Evolutionary conservation across 37 sponge, comb jelly and placozoan genomes (phyloP).

Genomic region (Halichondria panicea): DNA sequence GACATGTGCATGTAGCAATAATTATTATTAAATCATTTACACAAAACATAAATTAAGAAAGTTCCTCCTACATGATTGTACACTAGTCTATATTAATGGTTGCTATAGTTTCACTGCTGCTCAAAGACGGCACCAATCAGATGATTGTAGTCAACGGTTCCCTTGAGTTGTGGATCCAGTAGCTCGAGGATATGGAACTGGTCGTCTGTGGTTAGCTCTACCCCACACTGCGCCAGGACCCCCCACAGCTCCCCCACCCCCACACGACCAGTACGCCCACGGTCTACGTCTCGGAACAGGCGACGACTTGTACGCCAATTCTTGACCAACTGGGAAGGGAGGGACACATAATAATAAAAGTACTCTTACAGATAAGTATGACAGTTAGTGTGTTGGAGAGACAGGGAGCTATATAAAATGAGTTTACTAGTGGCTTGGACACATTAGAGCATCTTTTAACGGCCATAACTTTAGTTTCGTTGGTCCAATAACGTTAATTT

Average conservation of each 20-base stretch:
- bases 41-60: too few relatives aligned
- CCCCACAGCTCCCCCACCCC: slow-evolving; percentile 11
- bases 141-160: slow-evolving; percentile 26
- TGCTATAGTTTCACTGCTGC: slow-evolving; percentile 7
- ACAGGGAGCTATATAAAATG: too few relatives aligned
- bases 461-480: too few relatives aligned
- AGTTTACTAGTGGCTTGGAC: neutral
- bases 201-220: slow-evolving; percentile 25
- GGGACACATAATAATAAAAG: neutral
- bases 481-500: too few relatives aligned
- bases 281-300: slow-evolving; percentile 17
- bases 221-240: slow-evolving; percentile 25
- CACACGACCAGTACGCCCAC: neutral
- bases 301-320: slow-evolving; percentile 33
- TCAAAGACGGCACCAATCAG: slow-evolving; percentile 46
- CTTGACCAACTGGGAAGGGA: neutral
- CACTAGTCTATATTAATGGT: too few relatives aligned
- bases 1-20: too few relatives aligned
- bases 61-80: too few relatives aligned
- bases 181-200: slow-evolving; percentile 28
- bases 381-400: too few relatives aligned
- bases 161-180: slow-evolving; percentile 43
- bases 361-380: too few relatives aligned
- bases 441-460: neutral
- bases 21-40: too few relatives aligned